Percentiles rank a stretch among this genome's conserved stretches.
These are phyloP conservation scores for Paracentrotus lividus DNA, from an alignment of 53 echinoderm and acorn worm genomes.

Conservation along the genomic window DNA sequence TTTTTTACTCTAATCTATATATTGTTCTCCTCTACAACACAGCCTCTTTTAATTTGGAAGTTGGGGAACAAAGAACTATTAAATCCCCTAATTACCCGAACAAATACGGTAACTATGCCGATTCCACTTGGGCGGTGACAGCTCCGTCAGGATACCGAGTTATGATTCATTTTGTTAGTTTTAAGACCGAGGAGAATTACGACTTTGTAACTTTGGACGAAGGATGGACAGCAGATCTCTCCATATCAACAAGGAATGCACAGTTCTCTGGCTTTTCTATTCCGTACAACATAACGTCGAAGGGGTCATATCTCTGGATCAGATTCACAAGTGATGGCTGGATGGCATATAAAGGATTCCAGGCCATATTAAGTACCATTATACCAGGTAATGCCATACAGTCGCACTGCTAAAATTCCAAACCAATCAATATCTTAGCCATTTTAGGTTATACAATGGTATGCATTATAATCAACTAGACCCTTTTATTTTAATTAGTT, in stretches of 20 bases:
- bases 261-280: neutral
- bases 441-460: no score
- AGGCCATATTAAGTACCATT: neutral
- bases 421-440: no score
- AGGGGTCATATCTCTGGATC: slow-evolving; percentile 4
- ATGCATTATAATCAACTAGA: no score
- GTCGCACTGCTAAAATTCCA: no score
- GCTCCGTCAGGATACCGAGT: neutral
- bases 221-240: neutral
- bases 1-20: no score
- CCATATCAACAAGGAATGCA: neutral
- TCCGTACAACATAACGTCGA: neutral
- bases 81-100: neutral
- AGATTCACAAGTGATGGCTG: neutral
- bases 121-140: neutral
- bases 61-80: no score
- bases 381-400: neutral
- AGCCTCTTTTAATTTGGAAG: no score
- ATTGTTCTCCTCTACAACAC: no score
- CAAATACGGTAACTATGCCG: neutral
- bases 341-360: neutral
- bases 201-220: neutral
- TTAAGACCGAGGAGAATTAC: neutral
- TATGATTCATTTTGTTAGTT: neutral
- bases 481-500: no score